A percentile compares a stretch with the other conserved stretches of the same genome.
phyloP scores from a whole-genome alignment of 2,888 invertebrate species.

The Napeogenes sylphis region DNA sequence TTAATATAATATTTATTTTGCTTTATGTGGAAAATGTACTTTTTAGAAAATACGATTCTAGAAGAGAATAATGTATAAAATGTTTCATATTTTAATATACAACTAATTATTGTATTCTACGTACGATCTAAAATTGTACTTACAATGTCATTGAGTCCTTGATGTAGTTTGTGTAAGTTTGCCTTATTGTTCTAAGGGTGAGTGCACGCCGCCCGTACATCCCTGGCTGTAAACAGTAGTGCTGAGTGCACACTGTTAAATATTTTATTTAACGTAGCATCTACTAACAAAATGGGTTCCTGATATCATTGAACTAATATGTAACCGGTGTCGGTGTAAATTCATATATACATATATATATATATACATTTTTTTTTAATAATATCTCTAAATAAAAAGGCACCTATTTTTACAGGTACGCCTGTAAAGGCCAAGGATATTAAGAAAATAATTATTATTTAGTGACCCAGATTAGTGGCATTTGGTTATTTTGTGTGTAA shows the following conservation, averaged over 20 bases:
- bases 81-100: too few relatives aligned
- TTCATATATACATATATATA: conserved; percentile 16
- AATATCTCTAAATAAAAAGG: conserved; percentile 14
- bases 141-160: not conserved
- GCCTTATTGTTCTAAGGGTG: not conserved
- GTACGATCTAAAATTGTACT: conserved; percentile 7
- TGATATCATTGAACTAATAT: conserved; percentile 33
- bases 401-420: conserved; percentile 67
- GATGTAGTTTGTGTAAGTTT: not conserved
- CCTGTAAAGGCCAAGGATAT: conserved; percentile 62
- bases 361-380: not conserved
- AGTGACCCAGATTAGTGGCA: conserved; percentile 4
- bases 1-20: conserved; percentile 6
- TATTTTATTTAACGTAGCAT: conserved; percentile 32
- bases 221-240: conserved; percentile 22
- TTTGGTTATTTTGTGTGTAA: conserved; percentile 39
- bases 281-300: conserved; percentile 50
- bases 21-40: conserved; percentile 3
- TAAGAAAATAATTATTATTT: conserved; percentile 53
- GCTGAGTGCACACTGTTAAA: conserved; percentile 34
- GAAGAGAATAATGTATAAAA: too few relatives aligned
- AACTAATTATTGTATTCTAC: conserved; percentile 4
- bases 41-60: not conserved
- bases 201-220: conserved; percentile 21
- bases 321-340: conserved; percentile 40